Evolutionary conservation across 1,140 invertebrate species (phyloP), one percentile per base, ranked within the genome.

Genomic region (Chironomus tepperi): DNA sequence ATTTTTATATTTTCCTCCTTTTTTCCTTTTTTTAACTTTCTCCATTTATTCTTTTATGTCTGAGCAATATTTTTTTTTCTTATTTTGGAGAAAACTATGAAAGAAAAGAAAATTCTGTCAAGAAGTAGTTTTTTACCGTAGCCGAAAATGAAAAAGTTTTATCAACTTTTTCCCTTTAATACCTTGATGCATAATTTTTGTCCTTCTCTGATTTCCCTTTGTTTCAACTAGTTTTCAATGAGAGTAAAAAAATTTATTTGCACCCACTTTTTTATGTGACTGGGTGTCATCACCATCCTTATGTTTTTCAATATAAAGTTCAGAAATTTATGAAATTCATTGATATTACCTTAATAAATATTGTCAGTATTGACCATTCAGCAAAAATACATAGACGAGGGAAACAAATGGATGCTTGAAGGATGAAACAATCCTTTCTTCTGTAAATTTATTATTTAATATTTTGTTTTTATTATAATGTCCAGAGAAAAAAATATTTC

Each of bases 321-420:
- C 65, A 70, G 18, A 70, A 70, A 19, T 70, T 70, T 70, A 70
- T 70, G 65, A 70, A 70, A 1, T 70, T 70, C 65, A 70, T 70
- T 70, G 65, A 18, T 70, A 70, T 70, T 21, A 70, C 65, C 65
- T 70, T 70, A 15, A 70, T 70, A 70, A 70, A 70, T 70, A 70
- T 70, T 70, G n/a, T 19, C 18, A 18, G 5, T 21, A 70, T 70
- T 70, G 65, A 70, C 65, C 65, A 70, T 70, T 70, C 65, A 70
- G 65, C 65, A 70, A 16, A 70, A 70, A 70, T 18, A 19, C 16
- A 18, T 5, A 9, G 9, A 19, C 9, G 18, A 18, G 65, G 18
- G 65, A 16, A n/a, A n/a, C 47, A n/a, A n/a, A 57, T 15, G 47
- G 47, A 34, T 34, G 24, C 47, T 57, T 57, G 47, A 57, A 57